Conservation (phyloP, 2,797 vertebrate species). For the Chromis chromis region DNA sequence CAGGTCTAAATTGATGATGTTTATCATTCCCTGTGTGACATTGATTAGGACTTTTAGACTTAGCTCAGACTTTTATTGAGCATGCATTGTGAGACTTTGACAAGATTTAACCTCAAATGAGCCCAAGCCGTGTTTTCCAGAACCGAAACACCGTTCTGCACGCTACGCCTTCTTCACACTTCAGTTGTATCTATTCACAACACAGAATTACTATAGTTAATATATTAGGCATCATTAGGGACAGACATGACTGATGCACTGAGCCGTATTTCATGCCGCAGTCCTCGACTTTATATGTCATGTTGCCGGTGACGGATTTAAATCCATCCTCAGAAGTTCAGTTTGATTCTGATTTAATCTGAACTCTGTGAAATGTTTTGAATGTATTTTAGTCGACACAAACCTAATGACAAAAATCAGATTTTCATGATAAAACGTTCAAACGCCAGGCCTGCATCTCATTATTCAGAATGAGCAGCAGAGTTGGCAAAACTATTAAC, state of each 20-base stretch:
- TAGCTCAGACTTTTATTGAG: background rate
- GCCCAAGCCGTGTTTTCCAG: conserved; percentile 17
- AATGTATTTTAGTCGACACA: conserved; percentile 12
- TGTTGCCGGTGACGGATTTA: conserved; percentile 17
- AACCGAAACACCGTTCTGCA: conserved; percentile 13
- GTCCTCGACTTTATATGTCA: background rate
- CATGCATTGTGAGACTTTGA: conserved; percentile 20
- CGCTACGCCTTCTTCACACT: conserved; percentile 10
- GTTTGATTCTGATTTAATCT: conserved; percentile 5
- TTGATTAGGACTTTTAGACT: conserved; percentile 41
- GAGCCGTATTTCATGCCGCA: conserved; percentile 11
- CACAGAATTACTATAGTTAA: conserved; percentile 14
- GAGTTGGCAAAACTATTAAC: background rate
- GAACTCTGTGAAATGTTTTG: conserved; percentile 13
- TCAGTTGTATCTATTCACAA: background rate
- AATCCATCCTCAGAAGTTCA: conserved; percentile 1
- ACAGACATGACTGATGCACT: conserved; percentile 1
- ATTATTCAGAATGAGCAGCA: background rate
- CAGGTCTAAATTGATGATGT: conserved; percentile 45
- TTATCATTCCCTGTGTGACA: conserved; percentile 48
- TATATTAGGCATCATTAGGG: conserved; percentile 5
- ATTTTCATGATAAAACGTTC: conserved; percentile 2
- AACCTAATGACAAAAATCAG: conserved; percentile 21
- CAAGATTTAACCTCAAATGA: conserved; percentile 38
- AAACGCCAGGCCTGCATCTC: background rate